These are phyloP conservation scores for Clarias macrocephalus DNA, from an alignment of 2,113 vertebrate species.

Conservation along the genomic window DNA sequence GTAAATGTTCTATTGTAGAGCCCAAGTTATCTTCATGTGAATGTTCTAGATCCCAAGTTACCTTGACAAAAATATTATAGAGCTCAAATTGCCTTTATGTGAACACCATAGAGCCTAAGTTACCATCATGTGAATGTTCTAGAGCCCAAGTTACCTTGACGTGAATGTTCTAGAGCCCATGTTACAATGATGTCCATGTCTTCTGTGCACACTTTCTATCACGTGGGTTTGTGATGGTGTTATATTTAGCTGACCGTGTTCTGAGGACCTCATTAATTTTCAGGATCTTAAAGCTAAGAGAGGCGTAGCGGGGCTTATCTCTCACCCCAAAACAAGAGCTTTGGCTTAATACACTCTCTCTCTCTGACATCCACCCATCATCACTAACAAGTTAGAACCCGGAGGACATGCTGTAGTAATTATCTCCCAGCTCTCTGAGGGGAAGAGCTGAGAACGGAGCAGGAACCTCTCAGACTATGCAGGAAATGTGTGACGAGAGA, in stretches of 20 bases:
- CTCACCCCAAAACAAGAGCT: constrained; percentile 2
- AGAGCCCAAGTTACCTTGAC: too few species aligned
- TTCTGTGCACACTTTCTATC: not conserved
- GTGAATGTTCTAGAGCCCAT: not conserved
- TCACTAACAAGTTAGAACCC: constrained; percentile 27
- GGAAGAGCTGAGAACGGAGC: not conserved
- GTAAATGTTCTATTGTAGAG: too few species aligned
- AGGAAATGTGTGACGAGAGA: not conserved
- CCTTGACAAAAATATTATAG: not conserved
- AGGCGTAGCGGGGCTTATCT: constrained; percentile 25
- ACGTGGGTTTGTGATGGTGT: not conserved
- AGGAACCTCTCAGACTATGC: not conserved
- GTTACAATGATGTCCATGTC: not conserved
- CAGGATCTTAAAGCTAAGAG: constrained; percentile 9
- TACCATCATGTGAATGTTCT: accelerated
- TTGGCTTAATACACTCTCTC: not conserved
- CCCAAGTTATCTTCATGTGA: too few species aligned
- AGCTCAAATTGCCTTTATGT: not conserved
- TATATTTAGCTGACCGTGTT: constrained; percentile 39
- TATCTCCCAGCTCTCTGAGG: constrained; percentile 16
- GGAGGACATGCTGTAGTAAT: constrained; percentile 31
- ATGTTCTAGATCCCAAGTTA: not conserved
- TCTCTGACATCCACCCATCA: constrained; percentile 30
- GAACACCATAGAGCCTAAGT: not conserved
- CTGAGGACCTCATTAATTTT: constrained; percentile 17